Base-by-base conservation (phyloP, 2,888 invertebrate species). In the Heliconius cydno region DNA sequence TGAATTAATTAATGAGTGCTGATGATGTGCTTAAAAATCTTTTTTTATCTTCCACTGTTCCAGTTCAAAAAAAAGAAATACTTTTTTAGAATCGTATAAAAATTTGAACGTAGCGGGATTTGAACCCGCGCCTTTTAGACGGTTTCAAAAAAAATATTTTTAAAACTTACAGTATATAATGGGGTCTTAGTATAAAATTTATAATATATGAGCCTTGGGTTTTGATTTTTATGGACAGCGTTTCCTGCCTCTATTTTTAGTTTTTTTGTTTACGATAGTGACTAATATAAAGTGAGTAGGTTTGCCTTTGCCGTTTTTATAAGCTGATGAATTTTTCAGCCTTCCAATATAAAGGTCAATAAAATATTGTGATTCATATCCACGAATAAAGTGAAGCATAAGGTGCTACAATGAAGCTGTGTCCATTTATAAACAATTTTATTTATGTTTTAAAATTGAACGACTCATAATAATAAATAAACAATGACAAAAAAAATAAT, bases 341-440 rank as follows among this genome's bases (percentile, higher is more conserved):
- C 77, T 82, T 75, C 63, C 30, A 71, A 78, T 78, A 74, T 75
- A 79, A 80, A 80, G 72, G 76, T 28, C 75, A 70, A 77, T 38
- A 34, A 70, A 68, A 34, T 71, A 71, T 70, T 75, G n/a, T 82
- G 79, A 82, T 75, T 82, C 82, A 82, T 75, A 75, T 38, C 22
- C 52, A 52, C 76, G 46, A 79, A 75, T 77, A 71, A 75, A 71
- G 38, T 66, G 9, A 34, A 77, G 77, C 79, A 75, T 77, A 73
- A 75, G 7, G 80, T 65, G 12, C 34, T 34, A 7, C 34, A 34
- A 65, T 28, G 66, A 46, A 72, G 68, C 65, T 70, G 65, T 75
- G n/a, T 60, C 25, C 30, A 46, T 72, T 72, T 73, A 30, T 73
- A 73, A 34, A 73, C 34, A 13, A 34, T 60, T 57, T 34, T n/a